phyloP scores from a whole-genome alignment of 2,113 vertebrate species.

The Dipodomys ordii region DNA sequence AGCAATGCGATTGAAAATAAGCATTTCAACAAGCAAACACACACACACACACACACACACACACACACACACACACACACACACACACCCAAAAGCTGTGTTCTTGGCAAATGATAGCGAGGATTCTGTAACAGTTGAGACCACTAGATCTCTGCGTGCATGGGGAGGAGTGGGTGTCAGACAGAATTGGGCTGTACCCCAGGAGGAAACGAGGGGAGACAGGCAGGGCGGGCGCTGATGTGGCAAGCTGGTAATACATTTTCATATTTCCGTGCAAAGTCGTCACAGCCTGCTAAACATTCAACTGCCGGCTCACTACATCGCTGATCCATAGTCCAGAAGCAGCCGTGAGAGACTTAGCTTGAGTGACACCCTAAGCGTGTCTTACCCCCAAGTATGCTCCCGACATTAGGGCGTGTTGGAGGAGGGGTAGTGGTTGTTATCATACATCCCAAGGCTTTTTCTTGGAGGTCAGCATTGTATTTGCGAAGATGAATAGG shows the following conservation, averaged over 20 bases:
- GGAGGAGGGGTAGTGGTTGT: not conserved
- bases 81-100: not conserved
- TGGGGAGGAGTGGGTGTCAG: constrained; percentile 26
- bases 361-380: constrained; percentile 38
- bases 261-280: constrained; percentile 80
- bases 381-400: not conserved
- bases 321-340: constrained; percentile 72
- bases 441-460: not conserved
- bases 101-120: constrained; percentile 69
- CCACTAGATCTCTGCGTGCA: constrained; percentile 53
- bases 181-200: constrained; percentile 54
- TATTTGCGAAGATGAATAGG: constrained; percentile 39
- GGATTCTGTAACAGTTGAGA: constrained; percentile 70
- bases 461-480: not conserved
- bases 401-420: not conserved
- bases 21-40: not conserved
- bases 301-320: constrained; percentile 78
- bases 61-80: too few species aligned
- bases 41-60: too few species aligned
- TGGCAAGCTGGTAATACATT: constrained; percentile 80
- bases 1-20: not conserved
- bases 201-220: constrained; percentile 31
- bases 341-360: constrained; percentile 57
- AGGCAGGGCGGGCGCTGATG: constrained; percentile 68
- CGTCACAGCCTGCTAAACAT: constrained; percentile 85